Base-by-base conservation (phyloP, 2,113 vertebrate genomes). In the Pimephales promelas region DNA sequence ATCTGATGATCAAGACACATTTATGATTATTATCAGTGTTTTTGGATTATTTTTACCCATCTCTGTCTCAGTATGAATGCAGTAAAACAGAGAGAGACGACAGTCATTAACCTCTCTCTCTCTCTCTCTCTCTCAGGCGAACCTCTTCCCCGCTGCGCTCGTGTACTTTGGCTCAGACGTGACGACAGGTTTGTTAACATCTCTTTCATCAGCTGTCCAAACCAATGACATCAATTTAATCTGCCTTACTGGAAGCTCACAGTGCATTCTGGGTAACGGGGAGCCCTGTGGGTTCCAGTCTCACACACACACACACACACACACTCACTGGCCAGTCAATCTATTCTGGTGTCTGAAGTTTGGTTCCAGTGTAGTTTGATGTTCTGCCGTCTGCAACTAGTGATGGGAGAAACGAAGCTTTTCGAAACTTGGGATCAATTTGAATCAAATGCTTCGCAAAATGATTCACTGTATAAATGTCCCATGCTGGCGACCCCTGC, bases 61-160 rank as follows among this genome's bases (percentile, higher is more conserved):
- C 36, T 40, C 36, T 40, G 7, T 40, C 36, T 36, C 36, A 7
- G 36, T 7, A 7, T 36, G 36, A 36, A 36, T 36, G 36, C 7
- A 36, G 36, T 36, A 36, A 36, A 36, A 36, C 36, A 36, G 36
- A 36, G 36, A 36, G 34, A 36, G 36, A 36, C 36, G 6, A 7
- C 36, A 7, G 5, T 36, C 36, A 36, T 36, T 36, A 36, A 36
- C 36, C 36, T 40, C 36, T 40, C 36, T 40, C 36, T 6, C 7
- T 8, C n/a, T 82, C 71, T 18, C 54, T 52, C 84, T 87, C 2
- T 75, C 89, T 28, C 88, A 99, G 98, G 97, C 97, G 3, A 91
- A 96, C 88, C 95, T 99, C 79, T 98, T 98, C 87, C 98, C 98
- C 11, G 92, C 96, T n/a, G 97, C 97, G 10, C 91, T 99, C 5